Percentiles rank a stretch among this genome's conserved stretches.
Conservation (phyloP, 2,113 vertebrate species). For the Danio rerio region DNA sequence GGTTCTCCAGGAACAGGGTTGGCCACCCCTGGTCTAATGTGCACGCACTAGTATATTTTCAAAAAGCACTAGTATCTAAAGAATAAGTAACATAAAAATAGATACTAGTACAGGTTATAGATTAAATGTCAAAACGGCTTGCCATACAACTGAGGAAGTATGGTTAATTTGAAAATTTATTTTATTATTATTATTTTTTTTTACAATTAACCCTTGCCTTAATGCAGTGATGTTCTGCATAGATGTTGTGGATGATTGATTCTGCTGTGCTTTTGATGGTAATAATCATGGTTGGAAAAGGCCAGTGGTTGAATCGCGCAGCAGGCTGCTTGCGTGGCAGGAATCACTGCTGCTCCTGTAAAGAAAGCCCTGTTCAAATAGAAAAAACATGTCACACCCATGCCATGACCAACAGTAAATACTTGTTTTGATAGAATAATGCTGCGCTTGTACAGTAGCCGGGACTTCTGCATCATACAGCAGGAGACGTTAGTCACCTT, state of each 20-base stretch:
- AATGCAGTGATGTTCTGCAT: not conserved
- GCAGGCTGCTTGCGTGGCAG: conserved; percentile 4
- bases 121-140: no score
- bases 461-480: conserved; percentile 58
- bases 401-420: conserved; percentile 35
- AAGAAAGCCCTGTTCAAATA: conserved; percentile 24
- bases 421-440: conserved; percentile 61
- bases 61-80: no score
- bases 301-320: not conserved
- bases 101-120: no score
- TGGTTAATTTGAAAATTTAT: no score
- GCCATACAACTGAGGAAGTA: no score
- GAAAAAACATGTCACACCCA: conserved; percentile 19
- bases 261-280: not conserved
- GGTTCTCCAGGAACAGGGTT: no score
- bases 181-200: no score
- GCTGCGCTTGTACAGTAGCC: conserved; percentile 61
- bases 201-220: not conserved
- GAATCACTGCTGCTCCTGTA: not conserved
- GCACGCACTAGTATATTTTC: no score
- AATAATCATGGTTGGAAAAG: not conserved
- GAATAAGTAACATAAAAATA: no score
- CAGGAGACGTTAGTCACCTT: conserved; percentile 69
- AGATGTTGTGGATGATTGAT: not conserved
- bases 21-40: no score